A percentile compares a stretch with the other conserved stretches of the same genome.
phyloP scores from a whole-genome alignment of 2,797 vertebrate species.

The Spinibarbus caldwelli region DNA sequence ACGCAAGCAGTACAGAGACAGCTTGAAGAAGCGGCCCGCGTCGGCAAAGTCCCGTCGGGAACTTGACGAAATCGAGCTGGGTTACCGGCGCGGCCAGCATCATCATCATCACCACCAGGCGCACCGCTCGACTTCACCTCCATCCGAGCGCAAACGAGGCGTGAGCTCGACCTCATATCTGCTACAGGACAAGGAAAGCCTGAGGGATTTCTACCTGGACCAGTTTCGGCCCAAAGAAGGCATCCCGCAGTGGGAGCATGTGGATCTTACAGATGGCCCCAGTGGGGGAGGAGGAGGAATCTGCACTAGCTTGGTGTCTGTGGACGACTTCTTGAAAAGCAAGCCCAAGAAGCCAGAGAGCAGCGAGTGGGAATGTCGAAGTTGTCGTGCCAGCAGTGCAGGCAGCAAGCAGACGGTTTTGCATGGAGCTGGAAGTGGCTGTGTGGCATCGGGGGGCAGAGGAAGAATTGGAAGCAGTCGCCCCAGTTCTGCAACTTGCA shows the following conservation, averaged over 20 bases:
- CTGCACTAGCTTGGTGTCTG: slow-evolving; percentile 84
- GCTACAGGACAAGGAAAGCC: slow-evolving; percentile 95
- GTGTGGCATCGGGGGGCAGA: slow-evolving; percentile 69
- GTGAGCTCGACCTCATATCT: slow-evolving; percentile 76
- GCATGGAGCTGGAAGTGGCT: slow-evolving; percentile 72
- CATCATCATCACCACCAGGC: slow-evolving; percentile 80
- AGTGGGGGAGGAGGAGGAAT: slow-evolving; percentile 78
- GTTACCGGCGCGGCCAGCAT: slow-evolving; percentile 86
- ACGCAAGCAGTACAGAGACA: slow-evolving; percentile 95
- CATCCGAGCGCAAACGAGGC: slow-evolving; percentile 76
- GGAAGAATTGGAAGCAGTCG: slow-evolving; percentile 73
- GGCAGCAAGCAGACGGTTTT: slow-evolving; percentile 77
- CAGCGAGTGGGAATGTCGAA: slow-evolving; percentile 93
- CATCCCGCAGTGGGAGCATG: slow-evolving; percentile 94
- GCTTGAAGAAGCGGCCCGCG: slow-evolving; percentile 95
- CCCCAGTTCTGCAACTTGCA: slow-evolving; percentile 86
- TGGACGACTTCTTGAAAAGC: slow-evolving; percentile 81
- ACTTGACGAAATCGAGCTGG: slow-evolving; percentile 94
- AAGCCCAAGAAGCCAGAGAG: slow-evolving; percentile 80
- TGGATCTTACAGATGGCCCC: slow-evolving; percentile 90
- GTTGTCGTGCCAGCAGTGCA: slow-evolving; percentile 87
- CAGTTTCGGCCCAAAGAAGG: slow-evolving; percentile 97
- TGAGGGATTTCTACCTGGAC: slow-evolving; percentile 97
- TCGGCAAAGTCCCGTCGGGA: slow-evolving; percentile 96
- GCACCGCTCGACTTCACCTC: slow-evolving; percentile 77